Evolutionary conservation across 2,888 invertebrate genomes (phyloP), one percentile per base, ranked within the genome.

Genomic region (Miltochrista miniata): DNA sequence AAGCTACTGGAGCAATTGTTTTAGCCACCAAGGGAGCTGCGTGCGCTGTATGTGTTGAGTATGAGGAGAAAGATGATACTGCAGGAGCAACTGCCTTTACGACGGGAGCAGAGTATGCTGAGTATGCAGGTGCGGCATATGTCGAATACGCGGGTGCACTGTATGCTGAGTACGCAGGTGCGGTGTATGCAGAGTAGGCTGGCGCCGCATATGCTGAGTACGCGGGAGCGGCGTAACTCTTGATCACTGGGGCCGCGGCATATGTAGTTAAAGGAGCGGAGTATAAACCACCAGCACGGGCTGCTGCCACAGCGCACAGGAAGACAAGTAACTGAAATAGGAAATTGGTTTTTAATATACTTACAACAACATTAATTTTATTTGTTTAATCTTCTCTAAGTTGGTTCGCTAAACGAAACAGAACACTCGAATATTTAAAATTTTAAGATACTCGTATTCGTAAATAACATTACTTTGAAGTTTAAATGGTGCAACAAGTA

Each of bases 261-360:
- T 88, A 76, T 24, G 80, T 72, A 51, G 86, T 64, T 15, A 57
- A 18, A 14, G 71, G 70, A 18, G 61, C 67, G 54, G 80, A 79
- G 54, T 74, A 64, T 12, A 93, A 68, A 44, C 87, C 72, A 52
- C 94, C 94, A 61, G 94, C 94, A 70, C 86, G 91, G 65, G 90
- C 93, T 44, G 88, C 86, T 49, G 93, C 93, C 79, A 94, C 82
- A 60, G 90, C 81, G 71, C 93, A 89, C 77, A 90, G 87, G 65
- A 94, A 79, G 53, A 93, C 81, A 71, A 94, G 70, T 66, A 93
- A 82, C 93, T 86, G 83, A 18, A 79, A 83, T 48, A 61, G 59
- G 59, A 64, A 45, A 24, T 24, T 24, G 18, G 5, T 24, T 24
- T 24, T 24, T 24, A 4, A 5, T 24, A 24, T 24, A 24, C 18